phyloP scores from a whole-genome alignment of 1,140 invertebrate species.

The Palaemon carinicauda region DNA sequence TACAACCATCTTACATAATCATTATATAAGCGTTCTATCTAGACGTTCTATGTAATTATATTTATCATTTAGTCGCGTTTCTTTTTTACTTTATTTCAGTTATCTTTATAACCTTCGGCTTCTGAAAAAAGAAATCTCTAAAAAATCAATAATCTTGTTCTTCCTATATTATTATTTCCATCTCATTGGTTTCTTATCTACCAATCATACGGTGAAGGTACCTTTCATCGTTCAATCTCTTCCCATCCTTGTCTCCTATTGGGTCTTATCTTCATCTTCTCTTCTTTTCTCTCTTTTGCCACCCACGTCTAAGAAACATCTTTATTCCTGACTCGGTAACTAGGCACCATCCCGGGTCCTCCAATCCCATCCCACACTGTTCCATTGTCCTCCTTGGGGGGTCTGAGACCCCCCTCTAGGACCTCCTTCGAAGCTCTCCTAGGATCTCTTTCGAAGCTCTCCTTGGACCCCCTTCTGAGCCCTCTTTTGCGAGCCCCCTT shows the following conservation, averaged over 20 bases:
- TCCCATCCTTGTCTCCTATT: not conserved
- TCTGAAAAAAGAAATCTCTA: too few species aligned
- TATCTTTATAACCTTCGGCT: too few species aligned
- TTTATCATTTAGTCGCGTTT: too few species aligned
- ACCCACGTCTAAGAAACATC: not conserved
- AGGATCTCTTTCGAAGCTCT: too few species aligned
- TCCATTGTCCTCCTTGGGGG: not conserved
- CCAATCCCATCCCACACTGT: not conserved
- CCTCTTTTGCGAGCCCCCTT: not conserved
- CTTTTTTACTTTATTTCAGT: too few species aligned
- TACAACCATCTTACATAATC: too few species aligned
- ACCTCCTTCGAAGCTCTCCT: too few species aligned
- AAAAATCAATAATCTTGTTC: too few species aligned
- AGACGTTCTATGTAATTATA: too few species aligned
- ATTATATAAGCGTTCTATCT: too few species aligned
- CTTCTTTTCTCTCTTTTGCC: not conserved
- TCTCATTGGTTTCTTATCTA: too few species aligned
- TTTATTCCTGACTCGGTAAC: too few species aligned
- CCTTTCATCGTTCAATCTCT: not conserved
- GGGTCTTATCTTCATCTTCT: not conserved
- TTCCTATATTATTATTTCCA: not conserved
- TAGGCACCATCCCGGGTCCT: not conserved
- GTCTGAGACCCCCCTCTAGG: not conserved
- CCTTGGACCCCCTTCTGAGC: not conserved
- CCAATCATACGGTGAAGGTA: not conserved